Evolutionary conservation across 1,140 invertebrate genomes (phyloP), one percentile per base, ranked within the genome.

Genomic region (Plutomurus gul): DNA sequence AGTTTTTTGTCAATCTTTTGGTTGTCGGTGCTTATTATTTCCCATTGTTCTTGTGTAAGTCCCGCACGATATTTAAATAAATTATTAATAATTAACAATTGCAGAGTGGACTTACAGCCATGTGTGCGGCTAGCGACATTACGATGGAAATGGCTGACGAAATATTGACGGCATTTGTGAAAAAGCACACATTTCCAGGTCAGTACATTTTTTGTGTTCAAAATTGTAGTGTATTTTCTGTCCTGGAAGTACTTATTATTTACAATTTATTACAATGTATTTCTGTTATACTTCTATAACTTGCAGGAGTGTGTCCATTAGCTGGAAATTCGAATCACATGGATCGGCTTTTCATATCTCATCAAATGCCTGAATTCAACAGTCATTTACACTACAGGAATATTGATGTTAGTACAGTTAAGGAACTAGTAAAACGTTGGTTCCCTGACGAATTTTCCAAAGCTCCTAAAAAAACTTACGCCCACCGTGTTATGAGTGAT

Each of bases 271-370:
- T 18, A 43, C 18, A 13, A 30, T 27, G 25, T 46, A 33, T 36
- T 36, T n/a, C 3, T 3, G 16, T 22, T 72, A 11, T 70, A n/a
- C n/a, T 72, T 72, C 40, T 16, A 39, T 25, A 43, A 25, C 73
- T 79, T 79, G 36, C 78, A 86, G 88, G 88, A 3, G 85, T 87
- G 76, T 92, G 91, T 82, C 94, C 95, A 0, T 85, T 99, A 25
- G 96, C 93, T 75, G 97, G 97, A 0, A 99, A 97, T 88, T 92
- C 93, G 74, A 89, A 98, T 7, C 93, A 94, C 84, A 92, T 93
- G 88, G 96, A 99, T 86, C 87, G 92, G 80, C 73, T 92, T 13
- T 97, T 96, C 87, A 81, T 97, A 37, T 80, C 84, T 1, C 93
- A 92, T 87, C 91, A 92, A 83, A 93, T 96, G 91, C 93, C 94